phyloP scores from a whole-genome alignment of 2,113 vertebrate genomes.

The Gallinago jamesoni region DNA sequence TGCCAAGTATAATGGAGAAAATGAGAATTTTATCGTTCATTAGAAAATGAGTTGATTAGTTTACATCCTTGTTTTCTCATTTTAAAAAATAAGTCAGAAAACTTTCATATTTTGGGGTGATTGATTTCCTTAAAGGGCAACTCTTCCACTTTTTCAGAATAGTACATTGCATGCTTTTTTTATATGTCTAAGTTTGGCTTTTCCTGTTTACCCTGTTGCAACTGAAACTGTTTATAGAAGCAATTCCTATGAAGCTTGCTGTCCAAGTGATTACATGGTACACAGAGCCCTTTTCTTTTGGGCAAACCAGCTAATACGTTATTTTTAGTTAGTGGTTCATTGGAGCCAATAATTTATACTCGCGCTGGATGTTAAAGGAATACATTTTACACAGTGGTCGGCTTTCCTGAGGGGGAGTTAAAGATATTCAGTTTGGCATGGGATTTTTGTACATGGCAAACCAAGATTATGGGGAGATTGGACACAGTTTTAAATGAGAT shows the following conservation, averaged over 20 bases:
- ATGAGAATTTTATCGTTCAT: neutral
- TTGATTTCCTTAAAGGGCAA: neutral
- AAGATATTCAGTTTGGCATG: neutral
- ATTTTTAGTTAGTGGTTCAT: conserved; percentile 34
- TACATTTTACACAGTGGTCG: neutral
- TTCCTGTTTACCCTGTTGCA: conserved; percentile 64
- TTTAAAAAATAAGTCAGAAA: neutral
- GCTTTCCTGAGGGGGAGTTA: neutral
- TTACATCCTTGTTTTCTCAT: neutral
- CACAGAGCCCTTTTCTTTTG: conserved; percentile 55
- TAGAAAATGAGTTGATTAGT: neutral
- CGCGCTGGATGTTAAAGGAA: neutral
- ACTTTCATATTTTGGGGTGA: neutral
- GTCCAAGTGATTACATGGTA: conserved; percentile 27
- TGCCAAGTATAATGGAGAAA: neutral
- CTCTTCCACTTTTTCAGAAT: neutral
- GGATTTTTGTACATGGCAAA: neutral
- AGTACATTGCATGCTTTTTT: conserved; percentile 1
- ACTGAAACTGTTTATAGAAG: conserved; percentile 59
- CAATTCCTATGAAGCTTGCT: conserved; percentile 12
- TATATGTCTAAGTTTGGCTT: conserved; percentile 50
- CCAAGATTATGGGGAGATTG: neutral
- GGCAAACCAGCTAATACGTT: conserved; percentile 36
- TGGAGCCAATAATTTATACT: neutral
- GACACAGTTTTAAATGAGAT: neutral